phyloP scores from a whole-genome alignment of 2,888 invertebrate genomes.

The Conops quadrifasciatus region DNA sequence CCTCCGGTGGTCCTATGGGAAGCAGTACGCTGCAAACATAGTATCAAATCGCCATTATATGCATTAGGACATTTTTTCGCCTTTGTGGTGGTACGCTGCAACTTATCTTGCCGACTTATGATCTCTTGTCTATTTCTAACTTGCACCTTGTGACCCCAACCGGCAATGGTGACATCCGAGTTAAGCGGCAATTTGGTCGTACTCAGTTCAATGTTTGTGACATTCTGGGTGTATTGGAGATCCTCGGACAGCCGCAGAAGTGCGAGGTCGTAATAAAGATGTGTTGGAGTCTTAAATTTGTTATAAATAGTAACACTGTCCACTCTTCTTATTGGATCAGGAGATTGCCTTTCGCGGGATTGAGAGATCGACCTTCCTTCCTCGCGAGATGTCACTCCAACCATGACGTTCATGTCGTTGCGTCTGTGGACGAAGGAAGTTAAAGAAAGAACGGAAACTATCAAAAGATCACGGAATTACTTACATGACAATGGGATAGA shows the following conservation, averaged over 20 bases:
- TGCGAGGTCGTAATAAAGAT: conserved; percentile 1
- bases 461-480: not conserved
- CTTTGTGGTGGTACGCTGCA: conserved; percentile 41
- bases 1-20: conserved; percentile 63
- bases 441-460: conserved; percentile 35
- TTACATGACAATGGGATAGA: not conserved
- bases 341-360: too few species aligned
- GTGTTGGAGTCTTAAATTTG: too few species aligned
- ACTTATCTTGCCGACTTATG: conserved; percentile 53
- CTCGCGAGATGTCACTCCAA: not conserved
- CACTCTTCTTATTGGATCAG: not conserved
- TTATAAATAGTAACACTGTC: not conserved
- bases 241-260: not conserved
- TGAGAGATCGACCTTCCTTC: not conserved
- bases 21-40: not conserved
- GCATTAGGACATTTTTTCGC: not conserved
- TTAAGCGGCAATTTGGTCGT: not conserved
- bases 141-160: conserved; percentile 41
- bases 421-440: conserved; percentile 49
- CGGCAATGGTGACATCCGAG: not conserved
- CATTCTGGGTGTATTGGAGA: not conserved
- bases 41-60: too few species aligned
- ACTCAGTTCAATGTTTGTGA: conserved; percentile 2
- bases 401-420: conserved; percentile 28
- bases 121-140: conserved; percentile 49